phyloP scores from a whole-genome alignment of 2,113 vertebrate genomes.

The Apaloderma vittatum region DNA sequence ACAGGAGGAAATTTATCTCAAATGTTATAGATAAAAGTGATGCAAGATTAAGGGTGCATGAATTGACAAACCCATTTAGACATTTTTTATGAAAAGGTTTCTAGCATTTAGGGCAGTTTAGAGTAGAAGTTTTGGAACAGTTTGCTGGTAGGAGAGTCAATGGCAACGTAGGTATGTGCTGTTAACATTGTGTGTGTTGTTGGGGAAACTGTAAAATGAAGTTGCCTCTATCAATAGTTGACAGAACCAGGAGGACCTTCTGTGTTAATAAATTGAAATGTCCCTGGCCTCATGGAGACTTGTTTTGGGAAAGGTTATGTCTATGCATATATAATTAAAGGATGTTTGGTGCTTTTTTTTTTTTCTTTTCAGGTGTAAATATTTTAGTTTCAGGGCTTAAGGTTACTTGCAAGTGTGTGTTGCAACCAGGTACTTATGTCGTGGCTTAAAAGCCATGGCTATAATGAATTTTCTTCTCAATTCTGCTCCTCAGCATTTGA shows the following conservation, averaged over 20 bases:
- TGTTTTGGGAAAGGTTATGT: not conserved
- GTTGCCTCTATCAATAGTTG: not conserved
- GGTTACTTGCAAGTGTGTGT: not conserved
- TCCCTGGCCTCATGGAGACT: not conserved
- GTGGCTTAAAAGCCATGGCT: not conserved
- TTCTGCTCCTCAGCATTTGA: not conserved
- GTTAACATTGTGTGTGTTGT: accelerated
- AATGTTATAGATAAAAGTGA: no score
- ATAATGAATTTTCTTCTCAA: not conserved
- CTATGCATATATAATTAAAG: not conserved
- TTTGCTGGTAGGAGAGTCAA: not conserved
- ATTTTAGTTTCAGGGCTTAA: not conserved
- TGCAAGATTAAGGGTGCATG: not conserved
- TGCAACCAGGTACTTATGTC: not conserved
- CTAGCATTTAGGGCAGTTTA: not conserved
- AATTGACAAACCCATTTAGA: not conserved
- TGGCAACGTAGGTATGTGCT: not conserved
- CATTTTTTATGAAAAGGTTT: not conserved
- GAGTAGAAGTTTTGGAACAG: not conserved
- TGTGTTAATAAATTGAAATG: not conserved
- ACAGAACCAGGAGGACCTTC: not conserved
- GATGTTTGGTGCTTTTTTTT: not conserved
- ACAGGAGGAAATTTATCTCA: not conserved
- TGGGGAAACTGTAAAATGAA: not conserved
- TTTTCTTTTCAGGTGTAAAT: not conserved